Evolutionary conservation across 2,888 invertebrate genomes (phyloP), one percentile per base, ranked within the genome.

Genomic region (Acanthosepion lycidas): DNA sequence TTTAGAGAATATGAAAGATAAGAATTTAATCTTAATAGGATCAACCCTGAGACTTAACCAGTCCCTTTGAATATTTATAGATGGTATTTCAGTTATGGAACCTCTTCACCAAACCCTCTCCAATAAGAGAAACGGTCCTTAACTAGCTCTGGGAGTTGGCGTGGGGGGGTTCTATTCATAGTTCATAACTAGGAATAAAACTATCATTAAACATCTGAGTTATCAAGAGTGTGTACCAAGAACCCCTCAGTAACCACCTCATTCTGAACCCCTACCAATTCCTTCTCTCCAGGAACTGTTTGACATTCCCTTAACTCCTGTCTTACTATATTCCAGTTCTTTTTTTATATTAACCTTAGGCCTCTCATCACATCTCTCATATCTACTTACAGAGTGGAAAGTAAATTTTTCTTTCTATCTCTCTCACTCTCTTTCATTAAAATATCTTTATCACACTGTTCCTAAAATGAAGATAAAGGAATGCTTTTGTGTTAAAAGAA

Each of bases 401-500:
- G 78, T n/a, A 15, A 64, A 5, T 9, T n/a, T n/a, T n/a, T 78
- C 12, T 12, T n/a, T 78, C 12, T n/a, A 15, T 12, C 51, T 12
- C 51, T 12, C 51, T 51, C 51, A 0, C 55, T 4, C 55, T 4
- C n/a, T n/a, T 78, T 78, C 12, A 78, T 78, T n/a, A 78, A n/a
- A 9, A n/a, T 78, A 78, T 78, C n/a, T 78, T 28, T n/a, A 78
- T 78, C n/a, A 78, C 78, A 78, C 78, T 78, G n/a, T 78, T 78
- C 1, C 15, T 78, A 33, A 1, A 33, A 33, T n/a, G 78, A 78
- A 78, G 78, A 78, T 78, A n/a, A 78, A 78, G n/a, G n/a, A 78
- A 78, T 78, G n/a, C 78, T 78, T 59, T 78, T 78, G 78, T n/a
- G n/a, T 78, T 78, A n/a, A 78, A 78, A 78, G n/a, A n/a, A 78